These are phyloP conservation scores for Notothenia rossii DNA, from an alignment of 2,113 vertebrate species.

Conservation along the genomic window DNA sequence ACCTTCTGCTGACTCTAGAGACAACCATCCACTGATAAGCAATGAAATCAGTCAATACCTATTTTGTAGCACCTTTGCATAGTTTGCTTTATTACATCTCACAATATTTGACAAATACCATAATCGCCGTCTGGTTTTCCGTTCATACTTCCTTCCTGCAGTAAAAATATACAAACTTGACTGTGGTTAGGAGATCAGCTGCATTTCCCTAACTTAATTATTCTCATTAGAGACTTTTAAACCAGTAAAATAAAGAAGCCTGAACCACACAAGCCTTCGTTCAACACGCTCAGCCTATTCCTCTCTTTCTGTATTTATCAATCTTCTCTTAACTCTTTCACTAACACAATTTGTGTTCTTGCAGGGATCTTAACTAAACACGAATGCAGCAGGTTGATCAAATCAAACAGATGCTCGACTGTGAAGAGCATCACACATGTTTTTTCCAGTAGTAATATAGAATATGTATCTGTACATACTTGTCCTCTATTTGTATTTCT, in stretches of 20 bases:
- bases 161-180: background rate
- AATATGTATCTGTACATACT: background rate
- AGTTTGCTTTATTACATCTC: background rate
- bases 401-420: slow-evolving; percentile 6
- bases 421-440: slow-evolving; percentile 3
- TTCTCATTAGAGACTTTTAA: slow-evolving; percentile 13
- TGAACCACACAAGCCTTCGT: background rate
- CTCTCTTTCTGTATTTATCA: background rate
- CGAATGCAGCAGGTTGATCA: background rate
- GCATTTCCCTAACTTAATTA: slow-evolving; percentile 33
- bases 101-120: background rate
- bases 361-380: background rate
- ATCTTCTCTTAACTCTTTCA: background rate
- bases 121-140: slow-evolving; percentile 9
- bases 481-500: slow-evolving; percentile 3
- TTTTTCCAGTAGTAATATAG: background rate
- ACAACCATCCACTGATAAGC: background rate
- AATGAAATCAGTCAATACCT: background rate
- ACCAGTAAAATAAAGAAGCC: slow-evolving; percentile 18
- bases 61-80: background rate
- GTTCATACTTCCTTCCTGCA: slow-evolving; percentile 12
- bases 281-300: background rate
- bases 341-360: background rate
- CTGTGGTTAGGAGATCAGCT: slow-evolving; percentile 20
- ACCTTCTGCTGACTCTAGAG: background rate